Conservation (phyloP, 2,888 invertebrate genomes). For the Drosophila maculinotata region DNA sequence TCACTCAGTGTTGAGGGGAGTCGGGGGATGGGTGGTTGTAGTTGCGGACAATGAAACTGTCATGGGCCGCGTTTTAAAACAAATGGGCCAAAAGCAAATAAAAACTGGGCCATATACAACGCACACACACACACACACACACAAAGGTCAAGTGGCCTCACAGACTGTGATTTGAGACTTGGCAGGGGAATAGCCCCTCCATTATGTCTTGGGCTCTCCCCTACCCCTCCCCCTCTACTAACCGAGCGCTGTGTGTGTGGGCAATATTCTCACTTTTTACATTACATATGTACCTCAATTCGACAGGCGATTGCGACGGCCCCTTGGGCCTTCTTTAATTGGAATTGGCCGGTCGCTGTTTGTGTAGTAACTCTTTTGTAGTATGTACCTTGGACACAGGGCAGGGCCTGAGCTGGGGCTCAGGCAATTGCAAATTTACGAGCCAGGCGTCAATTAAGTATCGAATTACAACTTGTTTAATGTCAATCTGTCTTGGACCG, state of each 20-base stretch:
- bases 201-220: background rate
- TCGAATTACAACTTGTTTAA: slow-evolving; percentile 85
- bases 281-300: slow-evolving; percentile 79
- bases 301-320: slow-evolving; percentile 72
- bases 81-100: slow-evolving; percentile 69
- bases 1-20: slow-evolving; percentile 5
- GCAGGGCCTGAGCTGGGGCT: slow-evolving; percentile 3
- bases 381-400: slow-evolving; percentile 1
- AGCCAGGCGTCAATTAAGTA: slow-evolving; percentile 85
- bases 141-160: slow-evolving; percentile 57
- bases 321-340: slow-evolving; percentile 80
- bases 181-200: background rate
- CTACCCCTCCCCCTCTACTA: background rate
- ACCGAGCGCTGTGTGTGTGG: slow-evolving; percentile 55
- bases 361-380: slow-evolving; percentile 32
- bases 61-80: slow-evolving; percentile 59
- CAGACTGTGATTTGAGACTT: slow-evolving; percentile 27
- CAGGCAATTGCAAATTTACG: slow-evolving; percentile 84
- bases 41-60: slow-evolving; percentile 62
- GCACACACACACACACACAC: slow-evolving; percentile 44
- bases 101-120: slow-evolving; percentile 72
- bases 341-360: slow-evolving; percentile 62
- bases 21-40: slow-evolving; percentile 10
- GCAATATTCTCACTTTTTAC: slow-evolving; percentile 71
- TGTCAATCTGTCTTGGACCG: slow-evolving; percentile 79